A percentile compares a stretch with the other conserved stretches of the same genome.
Conservation (phyloP, 2,113 vertebrate genomes). For the Pundamilia nyererei region DNA sequence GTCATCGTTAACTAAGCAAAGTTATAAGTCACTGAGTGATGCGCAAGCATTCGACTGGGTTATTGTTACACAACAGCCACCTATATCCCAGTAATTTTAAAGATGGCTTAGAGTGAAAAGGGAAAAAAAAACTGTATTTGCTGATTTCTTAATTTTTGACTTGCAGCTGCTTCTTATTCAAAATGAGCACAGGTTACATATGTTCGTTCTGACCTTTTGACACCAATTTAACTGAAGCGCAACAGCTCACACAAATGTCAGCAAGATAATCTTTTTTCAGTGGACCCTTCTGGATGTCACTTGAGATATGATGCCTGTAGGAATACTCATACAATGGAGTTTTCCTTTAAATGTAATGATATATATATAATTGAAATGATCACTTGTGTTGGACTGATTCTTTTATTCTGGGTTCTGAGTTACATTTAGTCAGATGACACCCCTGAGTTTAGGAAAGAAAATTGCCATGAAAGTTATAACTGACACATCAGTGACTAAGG, state of each 20-base stretch:
- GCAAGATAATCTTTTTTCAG: background rate
- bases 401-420: background rate
- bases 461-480: background rate
- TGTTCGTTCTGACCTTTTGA: background rate
- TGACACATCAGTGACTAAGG: background rate
- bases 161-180: background rate
- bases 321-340: background rate
- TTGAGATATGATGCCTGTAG: background rate
- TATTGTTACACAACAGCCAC: background rate
- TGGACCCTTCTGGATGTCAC: background rate
- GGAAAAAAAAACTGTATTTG: background rate
- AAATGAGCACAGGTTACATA: background rate
- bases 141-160: constrained; percentile 1
- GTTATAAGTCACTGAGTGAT: background rate
- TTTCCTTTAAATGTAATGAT: background rate
- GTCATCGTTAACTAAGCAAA: background rate
- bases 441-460: background rate
- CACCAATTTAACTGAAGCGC: background rate
- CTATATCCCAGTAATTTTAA: background rate
- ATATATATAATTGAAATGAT: background rate
- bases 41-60: background rate
- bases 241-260: background rate
- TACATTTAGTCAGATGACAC: background rate
- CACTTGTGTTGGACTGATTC: background rate
- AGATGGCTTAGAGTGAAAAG: background rate